Base-by-base conservation (phyloP, 2,797 vertebrate genomes). In the Somateria mollissima region DNA sequence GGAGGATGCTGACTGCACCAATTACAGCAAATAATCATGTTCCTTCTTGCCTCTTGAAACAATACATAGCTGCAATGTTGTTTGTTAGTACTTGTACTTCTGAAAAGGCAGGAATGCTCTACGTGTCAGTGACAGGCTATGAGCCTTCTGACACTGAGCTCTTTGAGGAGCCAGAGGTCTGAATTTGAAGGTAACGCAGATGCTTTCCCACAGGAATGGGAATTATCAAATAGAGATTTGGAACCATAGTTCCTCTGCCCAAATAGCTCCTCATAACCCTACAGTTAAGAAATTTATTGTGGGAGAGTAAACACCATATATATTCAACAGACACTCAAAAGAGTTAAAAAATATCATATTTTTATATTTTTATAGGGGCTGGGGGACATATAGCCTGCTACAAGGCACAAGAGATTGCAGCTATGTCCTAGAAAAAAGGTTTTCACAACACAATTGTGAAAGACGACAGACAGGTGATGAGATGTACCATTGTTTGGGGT, bases 11-110 rank as follows among this genome's bases (percentile, higher is more conserved):
- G 74, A 78, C 39, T 74, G 81, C 67, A 73, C n/a, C 64, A 76
- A 30, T 82, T 92, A 92, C 88, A 90, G 56, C 70, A 87, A 92
- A 82, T 34, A 87, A 83, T 90, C 94, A 39, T 95, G 96, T 95
- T 94, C 58, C 58, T 85, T 94, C 96, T 91, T 94, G 96, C 81
- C 93, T 80, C 22, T 0, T 57, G 36, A 74, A 95, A 80, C 34
- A 88, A 90, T 13, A 61, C 47, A 34, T 3, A 74, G 74, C 90
- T 74, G 74, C 60, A 58, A 57, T 6, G 39, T 8, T 89, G 74
- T 69, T 89, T 84, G 89, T 87, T 57, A 69, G 72, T 66, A 85
- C 93, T 93, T 87, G 92, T 72, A 85, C 61, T 80, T 67, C 67
- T 90, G 67, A 89, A 89, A 87, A 85, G 49, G 34, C 61, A 94